These are phyloP conservation scores for Nemopilema nomurai DNA, from an alignment of 30 jellyfish, hydroid and myxozoan species.

Conservation along the genomic window DNA sequence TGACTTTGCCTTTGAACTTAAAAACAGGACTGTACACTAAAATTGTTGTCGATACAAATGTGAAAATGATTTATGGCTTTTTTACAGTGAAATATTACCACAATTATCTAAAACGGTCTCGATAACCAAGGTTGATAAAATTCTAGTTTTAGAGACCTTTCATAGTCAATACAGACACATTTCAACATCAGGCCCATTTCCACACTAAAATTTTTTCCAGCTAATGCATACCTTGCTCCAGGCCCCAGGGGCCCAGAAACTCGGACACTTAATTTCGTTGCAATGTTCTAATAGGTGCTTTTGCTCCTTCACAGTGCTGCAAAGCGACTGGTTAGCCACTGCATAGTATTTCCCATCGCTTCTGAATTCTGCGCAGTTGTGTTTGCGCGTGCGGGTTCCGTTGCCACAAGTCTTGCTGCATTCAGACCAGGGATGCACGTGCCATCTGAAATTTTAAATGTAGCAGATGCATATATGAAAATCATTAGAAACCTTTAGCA, in stretches of 20 bases:
- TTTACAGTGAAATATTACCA: no score
- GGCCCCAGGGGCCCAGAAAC: slow-evolving; percentile 21
- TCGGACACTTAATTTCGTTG: slow-evolving; percentile 61
- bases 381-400: slow-evolving; percentile 45
- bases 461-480: no score
- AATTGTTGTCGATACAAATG: no score
- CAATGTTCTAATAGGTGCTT: neutral
- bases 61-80: no score
- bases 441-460: neutral
- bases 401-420: slow-evolving; percentile 69
- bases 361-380: slow-evolving; percentile 32
- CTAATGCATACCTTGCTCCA: slow-evolving; percentile 43
- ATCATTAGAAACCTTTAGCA: neutral
- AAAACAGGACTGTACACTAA: no score
- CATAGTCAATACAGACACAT: no score
- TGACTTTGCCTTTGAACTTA: no score
- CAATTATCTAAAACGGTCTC: no score
- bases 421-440: neutral
- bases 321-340: neutral
- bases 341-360: slow-evolving; percentile 31
- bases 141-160: no score
- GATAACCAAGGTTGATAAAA: no score
- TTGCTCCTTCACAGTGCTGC: neutral
- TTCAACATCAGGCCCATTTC: no score
- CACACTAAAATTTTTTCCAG: neutral